Percentiles rank a stretch among this genome's conserved stretches.
phyloP scores from a whole-genome alignment of 2,797 vertebrate species.

The Melanotaenia boesemani region DNA sequence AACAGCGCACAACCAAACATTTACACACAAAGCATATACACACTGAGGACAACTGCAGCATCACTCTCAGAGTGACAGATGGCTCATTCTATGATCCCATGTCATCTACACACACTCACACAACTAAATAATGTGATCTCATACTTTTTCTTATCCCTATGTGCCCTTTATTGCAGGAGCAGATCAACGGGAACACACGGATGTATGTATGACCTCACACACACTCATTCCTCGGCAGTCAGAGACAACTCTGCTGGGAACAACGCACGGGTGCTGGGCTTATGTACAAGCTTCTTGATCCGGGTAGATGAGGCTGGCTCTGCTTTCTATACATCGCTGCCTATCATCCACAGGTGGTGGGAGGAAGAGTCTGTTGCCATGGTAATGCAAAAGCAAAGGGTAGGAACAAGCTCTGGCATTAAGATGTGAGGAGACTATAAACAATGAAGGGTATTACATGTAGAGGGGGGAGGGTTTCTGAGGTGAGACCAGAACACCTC shows the following conservation, averaged over 20 bases:
- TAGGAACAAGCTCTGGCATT: not conserved
- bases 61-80: not conserved
- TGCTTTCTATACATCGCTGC: not conserved
- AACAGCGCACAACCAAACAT: no score
- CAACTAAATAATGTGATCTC: not conserved
- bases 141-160: not conserved
- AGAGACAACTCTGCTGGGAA: no score
- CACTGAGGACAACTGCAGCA: not conserved
- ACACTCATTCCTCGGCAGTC: not conserved
- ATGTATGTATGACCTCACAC: not conserved
- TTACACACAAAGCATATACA: not conserved
- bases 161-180: not conserved
- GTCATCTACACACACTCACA: not conserved
- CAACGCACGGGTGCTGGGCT: no score
- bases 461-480: not conserved
- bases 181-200: not conserved
- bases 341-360: not conserved
- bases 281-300: no score
- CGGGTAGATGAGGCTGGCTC: not conserved
- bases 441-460: not conserved
- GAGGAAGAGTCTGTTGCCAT: not conserved
- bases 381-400: not conserved
- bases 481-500: not conserved
- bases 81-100: not conserved
- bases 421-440: conserved; percentile 1